phyloP scores from a whole-genome alignment of 2,797 vertebrate species.

The Florisuga fusca region DNA sequence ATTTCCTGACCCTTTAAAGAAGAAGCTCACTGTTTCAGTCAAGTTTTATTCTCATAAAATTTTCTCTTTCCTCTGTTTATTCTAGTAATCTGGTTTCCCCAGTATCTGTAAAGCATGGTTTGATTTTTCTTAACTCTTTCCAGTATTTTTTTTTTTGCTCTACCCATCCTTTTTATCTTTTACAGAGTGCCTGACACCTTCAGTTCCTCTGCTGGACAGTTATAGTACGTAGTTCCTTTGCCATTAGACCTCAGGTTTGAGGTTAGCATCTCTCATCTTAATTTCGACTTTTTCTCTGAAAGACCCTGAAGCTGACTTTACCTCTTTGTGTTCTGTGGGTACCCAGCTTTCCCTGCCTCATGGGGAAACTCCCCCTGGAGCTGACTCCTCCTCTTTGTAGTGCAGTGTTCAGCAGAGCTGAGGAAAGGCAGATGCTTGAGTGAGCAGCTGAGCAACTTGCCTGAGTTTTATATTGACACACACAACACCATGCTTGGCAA shows the following conservation, averaged over 20 bases:
- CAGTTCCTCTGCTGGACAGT: not conserved
- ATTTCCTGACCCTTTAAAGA: not conserved
- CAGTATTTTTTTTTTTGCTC: not conserved
- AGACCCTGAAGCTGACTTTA: not conserved
- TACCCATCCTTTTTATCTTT: not conserved
- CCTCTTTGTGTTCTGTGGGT: not conserved
- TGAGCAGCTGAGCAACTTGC: not conserved
- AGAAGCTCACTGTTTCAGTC: not conserved
- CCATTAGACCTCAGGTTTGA: not conserved
- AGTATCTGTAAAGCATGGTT: not conserved
- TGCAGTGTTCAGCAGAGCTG: not conserved
- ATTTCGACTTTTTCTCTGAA: not conserved
- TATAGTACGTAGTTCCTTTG: not conserved
- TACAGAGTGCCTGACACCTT: not conserved
- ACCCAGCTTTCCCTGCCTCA: not conserved
- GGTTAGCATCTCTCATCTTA: not conserved
- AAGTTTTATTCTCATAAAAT: not conserved
- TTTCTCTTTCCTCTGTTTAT: not conserved
- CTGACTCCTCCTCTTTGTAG: not conserved
- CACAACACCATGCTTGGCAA: not conserved
- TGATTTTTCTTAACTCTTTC: not conserved
- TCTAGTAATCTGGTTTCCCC: not conserved
- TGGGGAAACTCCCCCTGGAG: not conserved
- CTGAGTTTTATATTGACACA: not conserved
- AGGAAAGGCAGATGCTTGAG: not conserved